Evolutionary conservation across 2,888 invertebrate genomes (phyloP).

Genomic region (Magallana nippona): DNA sequence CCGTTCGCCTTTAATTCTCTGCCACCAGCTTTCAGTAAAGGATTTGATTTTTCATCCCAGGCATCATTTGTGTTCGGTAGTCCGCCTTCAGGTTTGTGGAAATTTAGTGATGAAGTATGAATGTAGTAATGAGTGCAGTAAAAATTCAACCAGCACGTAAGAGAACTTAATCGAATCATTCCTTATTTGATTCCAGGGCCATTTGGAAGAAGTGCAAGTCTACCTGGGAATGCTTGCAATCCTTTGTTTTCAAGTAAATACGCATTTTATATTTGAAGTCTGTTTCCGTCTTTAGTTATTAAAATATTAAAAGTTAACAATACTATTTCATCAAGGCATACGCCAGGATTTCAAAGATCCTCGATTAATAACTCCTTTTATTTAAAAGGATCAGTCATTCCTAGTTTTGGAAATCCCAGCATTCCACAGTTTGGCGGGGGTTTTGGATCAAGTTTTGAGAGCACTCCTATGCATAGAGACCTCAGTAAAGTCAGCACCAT

Average conservation of each 20-base stretch:
- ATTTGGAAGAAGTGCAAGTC: slow-evolving; percentile 61
- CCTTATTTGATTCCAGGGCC: slow-evolving; percentile 18
- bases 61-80: slow-evolving; percentile 45
- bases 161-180: neutral
- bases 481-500: slow-evolving; percentile 47
- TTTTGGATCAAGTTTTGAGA: slow-evolving; percentile 53
- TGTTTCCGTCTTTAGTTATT: neutral
- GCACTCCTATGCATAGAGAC: slow-evolving; percentile 5
- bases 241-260: slow-evolving; percentile 47
- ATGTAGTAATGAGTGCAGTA: no score
- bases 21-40: slow-evolving; percentile 76
- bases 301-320: no score
- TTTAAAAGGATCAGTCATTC: slow-evolving; percentile 32
- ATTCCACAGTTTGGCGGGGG: slow-evolving; percentile 38
- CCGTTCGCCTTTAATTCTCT: slow-evolving; percentile 71
- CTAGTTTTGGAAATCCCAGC: slow-evolving; percentile 50
- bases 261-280: neutral
- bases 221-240: slow-evolving; percentile 55
- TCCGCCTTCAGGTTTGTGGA: slow-evolving; percentile 31
- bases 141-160: neutral
- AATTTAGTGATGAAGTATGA: no score
- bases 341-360: neutral
- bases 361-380: neutral
- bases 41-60: slow-evolving; percentile 83
- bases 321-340: no score